Evolutionary conservation across 1,140 invertebrate species (phyloP).

Genomic region (Drosophila subpulchrella): DNA sequence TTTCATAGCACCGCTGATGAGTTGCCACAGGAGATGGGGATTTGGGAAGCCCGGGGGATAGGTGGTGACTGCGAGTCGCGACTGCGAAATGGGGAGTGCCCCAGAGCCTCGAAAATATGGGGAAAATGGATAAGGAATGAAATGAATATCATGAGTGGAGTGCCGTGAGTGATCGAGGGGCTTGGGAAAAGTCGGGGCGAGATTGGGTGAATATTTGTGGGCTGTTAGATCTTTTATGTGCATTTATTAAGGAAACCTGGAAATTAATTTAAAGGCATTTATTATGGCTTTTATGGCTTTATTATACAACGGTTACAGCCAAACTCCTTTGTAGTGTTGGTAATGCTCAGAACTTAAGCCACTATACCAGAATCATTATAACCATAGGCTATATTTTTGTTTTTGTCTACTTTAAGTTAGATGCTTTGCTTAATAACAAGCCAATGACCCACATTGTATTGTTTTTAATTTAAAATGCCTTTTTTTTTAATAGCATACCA

Average conservation of each 20-base stretch:
- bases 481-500: no score
- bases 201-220: neutral
- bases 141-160: slow-evolving; percentile 15
- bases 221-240: slow-evolving; percentile 1
- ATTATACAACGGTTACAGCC: no score
- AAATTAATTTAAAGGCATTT: neutral
- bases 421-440: no score
- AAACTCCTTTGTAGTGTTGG: no score
- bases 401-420: no score
- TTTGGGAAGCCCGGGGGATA: neutral
- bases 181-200: neutral
- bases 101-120: slow-evolving; percentile 17
- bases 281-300: neutral
- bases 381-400: no score
- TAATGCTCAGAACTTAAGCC: no score
- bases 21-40: slow-evolving; percentile 51
- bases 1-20: slow-evolving; percentile 46
- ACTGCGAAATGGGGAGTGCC: slow-evolving; percentile 26
- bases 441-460: no score
- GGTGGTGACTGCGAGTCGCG: neutral
- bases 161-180: slow-evolving; percentile 29
- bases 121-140: slow-evolving; percentile 32
- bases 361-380: no score
- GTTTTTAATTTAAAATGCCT: no score
- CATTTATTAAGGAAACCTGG: neutral